Conservation (phyloP, 2,888 invertebrate species). For the Caradrina clavipalpis region DNA sequence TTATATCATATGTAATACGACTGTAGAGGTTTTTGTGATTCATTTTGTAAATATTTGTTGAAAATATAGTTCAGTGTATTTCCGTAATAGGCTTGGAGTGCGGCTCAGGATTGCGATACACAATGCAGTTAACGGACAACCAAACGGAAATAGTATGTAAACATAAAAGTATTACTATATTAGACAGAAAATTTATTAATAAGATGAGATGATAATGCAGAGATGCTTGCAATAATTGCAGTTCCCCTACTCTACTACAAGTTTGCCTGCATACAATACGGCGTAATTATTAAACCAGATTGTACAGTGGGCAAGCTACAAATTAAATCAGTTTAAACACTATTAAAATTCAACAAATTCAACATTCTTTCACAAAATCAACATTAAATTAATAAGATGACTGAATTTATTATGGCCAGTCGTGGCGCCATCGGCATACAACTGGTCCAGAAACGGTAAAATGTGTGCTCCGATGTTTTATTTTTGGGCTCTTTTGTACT, state of each 20-base stretch:
- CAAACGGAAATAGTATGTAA: too few species aligned
- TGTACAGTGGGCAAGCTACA: not conserved
- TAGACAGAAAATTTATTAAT: too few species aligned
- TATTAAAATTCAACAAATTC: not conserved
- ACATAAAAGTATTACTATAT: too few species aligned
- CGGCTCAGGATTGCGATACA: too few species aligned
- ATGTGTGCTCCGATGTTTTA: not conserved
- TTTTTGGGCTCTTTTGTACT: not conserved
- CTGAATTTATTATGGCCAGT: constrained; percentile 1
- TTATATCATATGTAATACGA: not conserved
- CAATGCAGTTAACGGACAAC: too few species aligned
- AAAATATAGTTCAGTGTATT: too few species aligned
- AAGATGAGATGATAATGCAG: not conserved
- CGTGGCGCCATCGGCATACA: constrained; percentile 1
- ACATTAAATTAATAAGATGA: not conserved
- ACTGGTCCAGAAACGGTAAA: constrained; percentile 19
- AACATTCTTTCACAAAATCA: not conserved
- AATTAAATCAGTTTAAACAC: constrained; percentile 5
- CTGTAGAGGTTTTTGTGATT: not conserved
- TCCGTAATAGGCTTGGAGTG: too few species aligned
- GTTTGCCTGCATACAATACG: not conserved
- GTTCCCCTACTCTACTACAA: not conserved
- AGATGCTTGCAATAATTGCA: not conserved
- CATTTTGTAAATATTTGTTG: not conserved
- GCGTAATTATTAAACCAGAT: not conserved